Evolutionary conservation across 2,888 invertebrate species (phyloP).

Genomic region (Acleris holmiana): DNA sequence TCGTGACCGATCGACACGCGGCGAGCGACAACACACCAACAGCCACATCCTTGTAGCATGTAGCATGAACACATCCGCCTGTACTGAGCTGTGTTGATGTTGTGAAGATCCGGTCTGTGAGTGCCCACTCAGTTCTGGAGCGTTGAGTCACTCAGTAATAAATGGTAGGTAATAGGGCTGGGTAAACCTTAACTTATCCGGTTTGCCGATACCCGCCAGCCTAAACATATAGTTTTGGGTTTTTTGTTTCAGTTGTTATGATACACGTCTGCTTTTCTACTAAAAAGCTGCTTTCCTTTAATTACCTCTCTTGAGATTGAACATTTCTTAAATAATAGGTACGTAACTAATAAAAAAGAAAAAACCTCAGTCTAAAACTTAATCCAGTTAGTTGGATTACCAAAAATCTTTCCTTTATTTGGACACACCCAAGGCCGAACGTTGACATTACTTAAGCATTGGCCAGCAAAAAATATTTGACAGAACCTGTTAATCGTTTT

Average conservation of each 20-base stretch:
- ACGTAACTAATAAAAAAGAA: too few relatives aligned
- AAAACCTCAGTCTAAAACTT: too few relatives aligned
- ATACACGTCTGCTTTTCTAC: too few relatives aligned
- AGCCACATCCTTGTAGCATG: constrained; percentile 63
- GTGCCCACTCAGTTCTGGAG: constrained; percentile 14
- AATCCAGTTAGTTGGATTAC: not conserved
- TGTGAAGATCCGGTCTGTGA: constrained; percentile 32
- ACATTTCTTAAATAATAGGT: too few relatives aligned
- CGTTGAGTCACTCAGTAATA: constrained; percentile 11
- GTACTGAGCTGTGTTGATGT: constrained; percentile 25
- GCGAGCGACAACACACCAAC: constrained; percentile 55
- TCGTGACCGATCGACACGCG: constrained; percentile 64
- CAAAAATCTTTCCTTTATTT: not conserved
- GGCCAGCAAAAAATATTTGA: constrained; percentile 21
- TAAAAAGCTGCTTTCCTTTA: too few relatives aligned
- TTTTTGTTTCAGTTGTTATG: too few relatives aligned
- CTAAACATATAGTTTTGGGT: not conserved
- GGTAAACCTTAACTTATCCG: not conserved
- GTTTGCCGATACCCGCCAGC: not conserved
- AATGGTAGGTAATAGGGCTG: not conserved
- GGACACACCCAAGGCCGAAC: constrained; percentile 17
- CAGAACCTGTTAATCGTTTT: constrained; percentile 30
- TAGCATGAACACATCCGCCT: constrained; percentile 48
- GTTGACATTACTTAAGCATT: constrained; percentile 22
- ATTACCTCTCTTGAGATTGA: too few relatives aligned